Evolutionary conservation across 1,140 invertebrate genomes (phyloP), one percentile per base, ranked within the genome.

Genomic region (Hermetia illucens): DNA sequence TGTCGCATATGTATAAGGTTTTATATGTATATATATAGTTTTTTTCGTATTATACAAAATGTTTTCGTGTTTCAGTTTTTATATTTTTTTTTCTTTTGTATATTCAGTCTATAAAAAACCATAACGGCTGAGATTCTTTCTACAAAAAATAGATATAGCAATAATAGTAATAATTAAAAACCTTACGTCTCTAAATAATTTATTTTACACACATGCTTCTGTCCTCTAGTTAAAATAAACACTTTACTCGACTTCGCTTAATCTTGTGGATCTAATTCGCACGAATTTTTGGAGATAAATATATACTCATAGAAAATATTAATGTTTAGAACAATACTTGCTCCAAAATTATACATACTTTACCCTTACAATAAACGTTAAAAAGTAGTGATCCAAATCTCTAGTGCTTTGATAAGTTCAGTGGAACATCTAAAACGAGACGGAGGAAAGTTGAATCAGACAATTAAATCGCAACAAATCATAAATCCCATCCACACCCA

Each of bases 331-430:
- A 13, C 24, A 27, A 27, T 13, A 27, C 8, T 27, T 13, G 24
- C 13, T 27, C 24, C 24, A 27, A 13, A 9, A 9, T 13, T 27
- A 13, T 27, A 27, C 24, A 27, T 27, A 27, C 24, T 27, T 27
- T 27, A 8, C 24, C 13, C 13, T n/a, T n/a, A n/a, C n/a, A n/a
- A n/a, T n/a, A n/a, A n/a, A 27, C 24, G 13, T 27, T 8, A 13
- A 8, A 9, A 27, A 27, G 13, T 9, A 9, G 24, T 8, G 13
- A 8, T 13, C 24, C 8, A 27, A 27, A 13, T 27, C 24, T 27
- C 13, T 45, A 58, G 50, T 58, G 56, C 42, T 58, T 59, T 42
- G 56, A 59, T 44, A 59, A 50, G 55, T 59, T 59, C 49, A 59
- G 45, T 45, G 56, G 56, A 50, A 58, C 54, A 48, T 59, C 56